These are phyloP conservation scores for Argopecten irradians DNA, from an alignment of 1,140 invertebrate species.

Conservation along the genomic window DNA sequence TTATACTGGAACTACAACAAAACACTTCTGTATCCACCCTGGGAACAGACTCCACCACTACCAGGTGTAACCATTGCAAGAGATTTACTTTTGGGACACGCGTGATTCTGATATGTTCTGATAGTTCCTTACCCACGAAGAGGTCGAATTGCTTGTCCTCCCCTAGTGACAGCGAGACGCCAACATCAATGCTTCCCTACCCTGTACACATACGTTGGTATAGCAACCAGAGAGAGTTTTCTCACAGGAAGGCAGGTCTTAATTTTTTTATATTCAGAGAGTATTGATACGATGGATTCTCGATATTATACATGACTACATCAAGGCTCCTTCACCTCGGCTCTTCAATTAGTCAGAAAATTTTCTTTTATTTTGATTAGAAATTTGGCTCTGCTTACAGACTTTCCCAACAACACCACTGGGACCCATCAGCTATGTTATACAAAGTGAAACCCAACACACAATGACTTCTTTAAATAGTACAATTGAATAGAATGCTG, in stretches of 20 bases:
- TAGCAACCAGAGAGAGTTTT: background rate
- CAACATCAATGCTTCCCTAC: background rate
- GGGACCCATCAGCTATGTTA: no score
- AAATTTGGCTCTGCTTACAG: background rate
- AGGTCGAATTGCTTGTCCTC: background rate
- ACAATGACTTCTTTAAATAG: background rate
- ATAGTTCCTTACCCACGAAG: background rate
- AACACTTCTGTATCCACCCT: no score
- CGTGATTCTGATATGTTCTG: background rate
- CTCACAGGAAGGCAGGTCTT: background rate
- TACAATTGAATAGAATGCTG: background rate
- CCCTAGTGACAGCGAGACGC: background rate
- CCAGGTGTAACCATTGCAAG: background rate
- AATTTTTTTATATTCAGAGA: background rate
- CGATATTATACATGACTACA: background rate
- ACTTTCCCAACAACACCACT: background rate
- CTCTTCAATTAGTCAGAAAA: slow-evolving; percentile 5
- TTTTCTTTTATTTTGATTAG: background rate
- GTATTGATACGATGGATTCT: background rate
- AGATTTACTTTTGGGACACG: background rate
- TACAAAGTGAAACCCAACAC: background rate
- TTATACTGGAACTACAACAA: no score
- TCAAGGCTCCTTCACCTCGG: background rate
- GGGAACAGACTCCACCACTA: background rate
- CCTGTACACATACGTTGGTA: background rate